A percentile compares a stretch with the other conserved stretches of the same genome.
phyloP scores from a whole-genome alignment of 2,113 vertebrate genomes.

The Gymnocephalus cernua region DNA sequence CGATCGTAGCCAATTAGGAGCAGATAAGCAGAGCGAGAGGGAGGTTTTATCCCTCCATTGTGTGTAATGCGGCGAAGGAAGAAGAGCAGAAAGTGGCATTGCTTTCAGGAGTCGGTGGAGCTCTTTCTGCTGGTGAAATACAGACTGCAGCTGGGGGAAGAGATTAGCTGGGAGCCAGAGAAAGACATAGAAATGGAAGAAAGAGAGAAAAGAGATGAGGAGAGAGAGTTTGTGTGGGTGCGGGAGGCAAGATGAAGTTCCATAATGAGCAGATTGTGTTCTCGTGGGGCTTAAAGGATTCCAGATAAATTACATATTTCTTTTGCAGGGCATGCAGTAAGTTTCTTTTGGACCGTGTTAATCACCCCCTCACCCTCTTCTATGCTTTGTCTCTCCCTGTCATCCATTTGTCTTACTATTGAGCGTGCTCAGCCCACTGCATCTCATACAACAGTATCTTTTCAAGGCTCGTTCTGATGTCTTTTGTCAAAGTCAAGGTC shows the following conservation, averaged over 20 bases:
- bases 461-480: conserved; percentile 39
- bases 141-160: conserved; percentile 67
- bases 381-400: conserved; percentile 47
- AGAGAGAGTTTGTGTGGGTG: conserved; percentile 31
- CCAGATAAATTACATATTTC: conserved; percentile 64
- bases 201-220: conserved; percentile 29
- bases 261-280: conserved; percentile 73
- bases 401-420: conserved; percentile 68
- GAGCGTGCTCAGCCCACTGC: conserved; percentile 37
- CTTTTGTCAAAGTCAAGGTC: conserved; percentile 56
- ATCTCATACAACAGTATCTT: conserved; percentile 3
- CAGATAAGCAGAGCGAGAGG: conserved; percentile 63
- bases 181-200: conserved; percentile 50
- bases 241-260: conserved; percentile 45
- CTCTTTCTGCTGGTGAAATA: conserved; percentile 70
- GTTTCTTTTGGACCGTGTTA: conserved; percentile 60
- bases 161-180: conserved; percentile 71
- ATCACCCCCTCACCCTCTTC: conserved; percentile 51
- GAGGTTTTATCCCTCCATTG: conserved; percentile 64
- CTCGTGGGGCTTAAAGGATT: conserved; percentile 67
- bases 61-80: conserved; percentile 44
- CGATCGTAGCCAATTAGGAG: conserved; percentile 69
- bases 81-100: conserved; percentile 59
- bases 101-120: conserved; percentile 69
- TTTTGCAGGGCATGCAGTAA: conserved; percentile 38